phyloP scores from a whole-genome alignment of 2,888 invertebrate species.

The Lithophane ornitopus region DNA sequence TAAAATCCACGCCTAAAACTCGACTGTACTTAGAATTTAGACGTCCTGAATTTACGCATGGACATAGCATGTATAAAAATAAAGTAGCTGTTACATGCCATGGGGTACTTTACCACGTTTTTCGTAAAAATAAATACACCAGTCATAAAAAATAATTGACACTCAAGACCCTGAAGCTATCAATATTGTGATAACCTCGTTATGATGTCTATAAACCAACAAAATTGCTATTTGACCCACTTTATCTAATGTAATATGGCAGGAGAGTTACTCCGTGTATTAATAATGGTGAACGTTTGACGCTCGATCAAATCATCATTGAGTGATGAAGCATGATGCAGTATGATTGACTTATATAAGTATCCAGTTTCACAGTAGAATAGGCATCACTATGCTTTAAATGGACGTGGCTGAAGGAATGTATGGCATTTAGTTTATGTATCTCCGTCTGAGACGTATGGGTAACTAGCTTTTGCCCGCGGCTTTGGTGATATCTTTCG shows the following conservation, averaged over 20 bases:
- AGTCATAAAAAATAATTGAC: conserved; percentile 80
- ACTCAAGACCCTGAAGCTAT: conserved; percentile 74
- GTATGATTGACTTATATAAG: conserved; percentile 55
- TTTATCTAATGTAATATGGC: conserved; percentile 61
- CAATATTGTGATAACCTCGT: conserved; percentile 77
- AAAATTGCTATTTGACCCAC: conserved; percentile 68
- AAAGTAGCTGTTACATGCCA: conserved; percentile 63
- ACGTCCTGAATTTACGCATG: conserved; percentile 16
- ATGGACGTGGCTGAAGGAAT: conserved; percentile 19
- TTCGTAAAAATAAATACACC: conserved; percentile 70
- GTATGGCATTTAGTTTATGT: conserved; percentile 17
- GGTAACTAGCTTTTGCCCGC: background rate
- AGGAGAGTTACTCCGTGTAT: conserved; percentile 44
- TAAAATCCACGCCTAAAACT: background rate
- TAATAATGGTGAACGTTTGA: conserved; percentile 50
- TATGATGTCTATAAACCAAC: conserved; percentile 73
- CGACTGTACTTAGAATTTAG: conserved; percentile 30
- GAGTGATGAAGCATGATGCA: conserved; percentile 31
- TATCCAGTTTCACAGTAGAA: conserved; percentile 25
- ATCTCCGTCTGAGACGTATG: conserved; percentile 2
- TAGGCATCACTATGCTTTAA: background rate
- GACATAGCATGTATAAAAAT: conserved; percentile 41
- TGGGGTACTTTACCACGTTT: conserved; percentile 62
- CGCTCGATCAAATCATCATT: conserved; percentile 49
- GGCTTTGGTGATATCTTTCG: too few species aligned